Evolutionary conservation across 1,140 invertebrate genomes (phyloP), one percentile per base, ranked within the genome.

Genomic region (Metopolophium dirhodum): DNA sequence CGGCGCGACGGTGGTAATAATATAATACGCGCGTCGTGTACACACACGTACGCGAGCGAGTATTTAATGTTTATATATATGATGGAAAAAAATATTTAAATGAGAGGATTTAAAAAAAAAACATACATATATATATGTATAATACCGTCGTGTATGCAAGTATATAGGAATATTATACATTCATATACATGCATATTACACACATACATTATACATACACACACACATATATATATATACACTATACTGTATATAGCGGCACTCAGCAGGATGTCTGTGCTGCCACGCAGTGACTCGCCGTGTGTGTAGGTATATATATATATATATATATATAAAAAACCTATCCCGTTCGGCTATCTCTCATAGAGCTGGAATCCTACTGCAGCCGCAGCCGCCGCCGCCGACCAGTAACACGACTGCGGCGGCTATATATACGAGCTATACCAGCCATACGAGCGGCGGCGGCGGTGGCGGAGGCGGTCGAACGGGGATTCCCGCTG

Each of bases 81-180:
- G 88, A 54, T 26, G 35, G 14, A 90, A 61, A 90, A 90, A 90
- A 90, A 61, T 57, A 90, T 90, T 90, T 90, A 90, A 90, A 90
- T 90, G 88, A 61, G 88, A 90, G 88, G 88, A 90, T 90, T 90
- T 61, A 90, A 90, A 61, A 61, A 90, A 90, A 90, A 61, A 61
- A 61, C 7, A 90, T 30, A 57, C n/a, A n/a, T 26, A 57, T 7
- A 90, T 7, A 51, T 20, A 51, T 3, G 14, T 51, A 85, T 26
- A 30, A 86, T 30, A 30, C 11, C 30, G 30, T 14, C 26, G 61
- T 22, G 2, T 22, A 35, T 49, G 14, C 7, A 26, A 61, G 18
- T n/a, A 86, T 45, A 47, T 26, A 11, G 11, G 45, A n/a, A 86
- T 86, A 86, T 86, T 61, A 87, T 87, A 87, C 37, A 35, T 23